These are phyloP conservation scores for Exaiptasia diaphana DNA, from an alignment of 64 coral and sea anemone species.

Conservation along the genomic window DNA sequence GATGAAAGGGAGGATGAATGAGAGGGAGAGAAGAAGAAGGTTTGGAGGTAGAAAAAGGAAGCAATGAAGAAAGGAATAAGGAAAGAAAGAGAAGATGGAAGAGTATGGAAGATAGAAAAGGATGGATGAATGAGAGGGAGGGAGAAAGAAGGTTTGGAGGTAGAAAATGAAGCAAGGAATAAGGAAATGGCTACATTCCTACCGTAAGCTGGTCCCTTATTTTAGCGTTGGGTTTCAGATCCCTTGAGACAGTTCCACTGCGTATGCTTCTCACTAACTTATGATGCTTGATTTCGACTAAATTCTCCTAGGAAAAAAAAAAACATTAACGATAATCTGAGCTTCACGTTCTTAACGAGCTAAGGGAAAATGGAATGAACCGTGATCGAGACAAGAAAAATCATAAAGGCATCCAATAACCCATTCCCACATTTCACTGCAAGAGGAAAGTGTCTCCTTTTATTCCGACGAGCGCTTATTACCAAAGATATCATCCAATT, in stretches of 20 bases:
- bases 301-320: conserved; percentile 77
- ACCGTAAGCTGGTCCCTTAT: conserved; percentile 95
- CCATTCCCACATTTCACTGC: too few species aligned
- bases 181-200: background rate
- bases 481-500: background rate
- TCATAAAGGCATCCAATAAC: too few species aligned
- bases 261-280: conserved; percentile 91
- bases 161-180: background rate
- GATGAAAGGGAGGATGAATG: too few species aligned
- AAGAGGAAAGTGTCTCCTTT: too few species aligned
- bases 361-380: background rate
- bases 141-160: background rate
- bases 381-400: background rate
- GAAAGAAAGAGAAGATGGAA: background rate
- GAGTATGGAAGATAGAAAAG: background rate
- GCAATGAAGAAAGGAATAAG: background rate
- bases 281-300: conserved; percentile 95
- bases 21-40: too few species aligned
- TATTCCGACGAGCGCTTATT: too few species aligned
- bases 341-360: background rate
- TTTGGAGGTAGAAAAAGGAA: background rate
- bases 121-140: background rate
- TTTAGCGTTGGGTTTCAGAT: conserved; percentile 94
- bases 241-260: conserved; percentile 92
- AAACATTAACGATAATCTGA: background rate